Evolutionary conservation across 2,888 invertebrate species (phyloP).

Genomic region (Unio delphinus): DNA sequence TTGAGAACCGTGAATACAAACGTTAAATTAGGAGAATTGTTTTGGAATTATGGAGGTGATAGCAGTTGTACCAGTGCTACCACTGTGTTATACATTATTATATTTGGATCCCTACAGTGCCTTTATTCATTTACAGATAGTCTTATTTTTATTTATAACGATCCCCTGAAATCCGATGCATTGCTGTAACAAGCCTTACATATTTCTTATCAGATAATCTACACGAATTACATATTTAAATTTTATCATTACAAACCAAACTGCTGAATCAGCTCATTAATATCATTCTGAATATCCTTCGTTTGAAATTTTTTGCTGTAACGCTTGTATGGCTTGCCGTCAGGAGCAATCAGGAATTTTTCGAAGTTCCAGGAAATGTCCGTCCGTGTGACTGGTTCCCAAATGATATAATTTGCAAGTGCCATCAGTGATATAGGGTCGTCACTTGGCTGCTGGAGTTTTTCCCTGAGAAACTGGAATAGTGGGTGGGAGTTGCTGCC

Average conservation of each 20-base stretch:
- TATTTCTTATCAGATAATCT: too few relatives aligned
- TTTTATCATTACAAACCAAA: not conserved
- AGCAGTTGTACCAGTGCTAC: too few relatives aligned
- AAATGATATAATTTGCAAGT: constrained; percentile 57
- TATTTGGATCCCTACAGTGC: too few relatives aligned
- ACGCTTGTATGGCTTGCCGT: constrained; percentile 64
- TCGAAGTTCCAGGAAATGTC: constrained; percentile 72
- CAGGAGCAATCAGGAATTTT: constrained; percentile 68
- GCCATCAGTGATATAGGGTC: constrained; percentile 55
- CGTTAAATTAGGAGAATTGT: too few relatives aligned
- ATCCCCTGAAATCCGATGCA: too few relatives aligned
- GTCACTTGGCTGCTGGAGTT: constrained; percentile 60
- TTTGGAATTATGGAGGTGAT: too few relatives aligned
- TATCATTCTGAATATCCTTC: constrained; percentile 52
- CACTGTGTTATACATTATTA: too few relatives aligned
- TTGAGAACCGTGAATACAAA: too few relatives aligned
- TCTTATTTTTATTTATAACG: too few relatives aligned
- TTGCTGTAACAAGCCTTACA: too few relatives aligned
- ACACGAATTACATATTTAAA: too few relatives aligned
- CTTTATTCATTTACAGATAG: too few relatives aligned
- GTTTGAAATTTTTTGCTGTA: constrained; percentile 60
- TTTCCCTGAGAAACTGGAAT: constrained; percentile 60
- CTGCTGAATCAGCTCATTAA: constrained; percentile 29
- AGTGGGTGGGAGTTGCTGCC: constrained; percentile 66
- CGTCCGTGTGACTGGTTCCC: constrained; percentile 63